Evolutionary conservation across 1,140 invertebrate species (phyloP).

Genomic region (Dendrolimus punctatus): DNA sequence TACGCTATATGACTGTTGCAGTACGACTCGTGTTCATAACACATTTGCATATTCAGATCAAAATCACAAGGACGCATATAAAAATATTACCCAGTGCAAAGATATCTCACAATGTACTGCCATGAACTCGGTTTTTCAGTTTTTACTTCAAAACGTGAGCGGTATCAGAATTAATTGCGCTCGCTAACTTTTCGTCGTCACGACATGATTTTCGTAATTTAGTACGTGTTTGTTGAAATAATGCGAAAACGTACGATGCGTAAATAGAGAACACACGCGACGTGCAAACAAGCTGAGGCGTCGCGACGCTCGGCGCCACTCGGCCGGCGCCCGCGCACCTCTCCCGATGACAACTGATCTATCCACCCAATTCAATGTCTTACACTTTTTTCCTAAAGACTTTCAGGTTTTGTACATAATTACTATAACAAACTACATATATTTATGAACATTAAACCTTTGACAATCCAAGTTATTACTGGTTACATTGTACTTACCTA

Average conservation of each 20-base stretch:
- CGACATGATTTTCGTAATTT: conserved; percentile 27
- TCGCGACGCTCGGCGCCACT: conserved; percentile 36
- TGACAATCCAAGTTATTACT: too few relatives aligned
- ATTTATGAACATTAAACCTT: too few relatives aligned
- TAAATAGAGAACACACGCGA: conserved; percentile 61
- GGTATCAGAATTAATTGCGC: conserved; percentile 5
- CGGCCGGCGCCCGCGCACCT: conserved; percentile 26
- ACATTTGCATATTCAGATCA: too few relatives aligned
- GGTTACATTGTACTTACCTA: too few relatives aligned
- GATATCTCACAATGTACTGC: not conserved
- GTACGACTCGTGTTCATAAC: too few relatives aligned
- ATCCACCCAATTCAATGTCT: conserved; percentile 17
- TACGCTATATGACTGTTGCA: too few relatives aligned
- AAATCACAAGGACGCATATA: too few relatives aligned
- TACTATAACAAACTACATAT: too few relatives aligned
- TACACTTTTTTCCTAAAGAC: conserved; percentile 6
- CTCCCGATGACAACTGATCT: conserved; percentile 24
- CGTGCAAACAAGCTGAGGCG: conserved; percentile 49
- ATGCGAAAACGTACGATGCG: conserved; percentile 43
- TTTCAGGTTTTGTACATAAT: too few relatives aligned
- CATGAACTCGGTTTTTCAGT: conserved; percentile 1
- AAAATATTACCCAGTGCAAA: too few relatives aligned
- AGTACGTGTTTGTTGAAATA: conserved; percentile 41
- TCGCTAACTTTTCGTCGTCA: conserved; percentile 15
- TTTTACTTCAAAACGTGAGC: conserved; percentile 12